Conservation (phyloP, 2,888 invertebrate species). For the Uloborus plumipes region DNA sequence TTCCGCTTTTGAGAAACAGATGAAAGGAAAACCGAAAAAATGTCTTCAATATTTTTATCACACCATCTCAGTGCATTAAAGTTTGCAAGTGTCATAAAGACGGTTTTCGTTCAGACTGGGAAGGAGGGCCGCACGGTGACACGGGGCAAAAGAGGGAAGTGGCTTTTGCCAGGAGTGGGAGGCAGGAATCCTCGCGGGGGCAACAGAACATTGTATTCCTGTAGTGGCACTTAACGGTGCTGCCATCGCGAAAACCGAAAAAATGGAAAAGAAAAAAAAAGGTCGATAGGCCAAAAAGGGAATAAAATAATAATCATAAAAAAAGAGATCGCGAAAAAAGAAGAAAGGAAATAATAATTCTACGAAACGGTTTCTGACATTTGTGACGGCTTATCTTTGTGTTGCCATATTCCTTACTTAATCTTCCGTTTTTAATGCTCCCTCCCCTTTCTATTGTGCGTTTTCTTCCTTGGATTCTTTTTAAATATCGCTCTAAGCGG, state of each 20-base stretch:
- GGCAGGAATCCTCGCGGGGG: background rate
- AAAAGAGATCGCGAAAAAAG: no score
- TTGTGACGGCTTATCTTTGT: constrained; percentile 42
- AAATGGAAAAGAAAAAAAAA: constrained; percentile 21
- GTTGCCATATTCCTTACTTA: constrained; percentile 45
- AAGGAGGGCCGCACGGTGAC: background rate
- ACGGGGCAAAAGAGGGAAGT: background rate
- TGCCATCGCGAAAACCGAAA: background rate
- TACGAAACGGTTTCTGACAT: constrained; percentile 48
- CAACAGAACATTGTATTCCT: constrained; percentile 25
- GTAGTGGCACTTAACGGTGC: constrained; percentile 58
- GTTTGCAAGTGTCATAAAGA: background rate
- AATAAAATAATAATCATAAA: constrained; percentile 4
- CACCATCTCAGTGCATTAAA: no score
- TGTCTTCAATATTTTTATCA: no score
- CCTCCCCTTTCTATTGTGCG: background rate
- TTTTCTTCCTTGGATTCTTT: constrained; percentile 10
- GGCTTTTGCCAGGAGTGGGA: background rate
- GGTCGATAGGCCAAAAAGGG: constrained; percentile 51
- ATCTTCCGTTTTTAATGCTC: constrained; percentile 27
- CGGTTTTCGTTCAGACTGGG: background rate
- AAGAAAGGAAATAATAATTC: constrained; percentile 41
- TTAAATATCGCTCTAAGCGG: constrained; percentile 20
- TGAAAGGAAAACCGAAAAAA: no score
- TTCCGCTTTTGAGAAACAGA: no score